Percentiles rank a stretch among this genome's conserved stretches.
phyloP scores from a whole-genome alignment of 2,888 invertebrate species.

The Metallyticus violacea region DNA sequence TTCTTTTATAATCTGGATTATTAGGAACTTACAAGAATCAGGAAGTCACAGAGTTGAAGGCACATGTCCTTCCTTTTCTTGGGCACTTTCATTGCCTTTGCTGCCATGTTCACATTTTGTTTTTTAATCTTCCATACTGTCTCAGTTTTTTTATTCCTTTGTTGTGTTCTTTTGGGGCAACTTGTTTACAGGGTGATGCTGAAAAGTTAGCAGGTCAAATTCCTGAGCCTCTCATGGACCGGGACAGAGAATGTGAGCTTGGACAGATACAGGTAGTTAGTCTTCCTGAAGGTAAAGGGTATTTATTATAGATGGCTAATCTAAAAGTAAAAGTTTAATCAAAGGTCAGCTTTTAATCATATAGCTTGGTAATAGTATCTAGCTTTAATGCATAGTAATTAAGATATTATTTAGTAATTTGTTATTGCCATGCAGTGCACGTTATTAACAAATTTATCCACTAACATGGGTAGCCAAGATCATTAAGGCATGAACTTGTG shows the following conservation, averaged over 20 bases:
- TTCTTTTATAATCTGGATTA: background rate
- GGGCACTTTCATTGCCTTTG: background rate
- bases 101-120: too few relatives aligned
- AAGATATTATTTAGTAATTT: too few relatives aligned
- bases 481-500: too few relatives aligned
- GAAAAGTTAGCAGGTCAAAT: conserved; percentile 17
- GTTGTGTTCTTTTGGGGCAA: background rate
- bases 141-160: background rate
- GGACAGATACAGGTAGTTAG: conserved; percentile 9
- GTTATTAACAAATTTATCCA: too few relatives aligned
- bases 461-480: too few relatives aligned
- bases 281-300: background rate
- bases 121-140: background rate
- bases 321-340: too few relatives aligned
- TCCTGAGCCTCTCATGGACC: conserved; percentile 15
- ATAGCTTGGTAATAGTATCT: background rate
- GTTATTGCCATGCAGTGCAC: too few relatives aligned
- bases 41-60: background rate
- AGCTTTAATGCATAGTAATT: background rate
- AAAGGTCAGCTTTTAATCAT: too few relatives aligned
- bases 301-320: background rate
- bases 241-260: conserved; percentile 10
- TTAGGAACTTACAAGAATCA: too few relatives aligned
- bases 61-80: background rate
- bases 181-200: conserved; percentile 13